Evolutionary conservation across 1,140 invertebrate genomes (phyloP).

Genomic region (Coelopa frigida): DNA sequence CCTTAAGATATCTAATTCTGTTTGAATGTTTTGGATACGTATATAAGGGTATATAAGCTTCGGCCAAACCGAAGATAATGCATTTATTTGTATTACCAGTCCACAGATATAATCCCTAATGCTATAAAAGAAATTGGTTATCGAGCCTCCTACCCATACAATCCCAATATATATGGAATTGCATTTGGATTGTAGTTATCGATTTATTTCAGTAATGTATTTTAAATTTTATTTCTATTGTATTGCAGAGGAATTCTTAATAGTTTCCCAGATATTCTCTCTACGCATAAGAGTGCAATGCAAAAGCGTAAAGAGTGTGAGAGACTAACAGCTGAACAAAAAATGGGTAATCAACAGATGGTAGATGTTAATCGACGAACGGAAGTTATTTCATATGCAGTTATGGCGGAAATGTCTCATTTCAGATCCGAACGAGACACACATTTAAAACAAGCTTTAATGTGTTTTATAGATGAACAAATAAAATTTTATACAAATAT

Average conservation of each 20-base stretch:
- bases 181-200: no score
- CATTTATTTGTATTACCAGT: no score
- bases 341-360: constrained; percentile 70
- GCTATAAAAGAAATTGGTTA: no score
- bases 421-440: constrained; percentile 80
- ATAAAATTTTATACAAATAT: constrained; percentile 85
- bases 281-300: constrained; percentile 79
- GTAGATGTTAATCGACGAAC: constrained; percentile 72
- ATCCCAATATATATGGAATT: no score
- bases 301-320: constrained; percentile 86
- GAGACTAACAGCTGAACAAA: constrained; percentile 67
- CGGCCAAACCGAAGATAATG: no score
- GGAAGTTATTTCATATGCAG: constrained; percentile 83
- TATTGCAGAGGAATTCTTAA: constrained; percentile 70
- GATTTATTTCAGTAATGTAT: no score
- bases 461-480: constrained; percentile 78
- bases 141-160: no score
- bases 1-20: no score
- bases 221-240: no score
- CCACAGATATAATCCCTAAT: no score
- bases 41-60: no score
- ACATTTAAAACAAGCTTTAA: constrained; percentile 79
- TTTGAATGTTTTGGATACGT: no score
- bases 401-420: constrained; percentile 88
- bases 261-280: constrained; percentile 78